Base-by-base conservation (phyloP, 2,113 vertebrate genomes). In the Baryphthengus martii region DNA sequence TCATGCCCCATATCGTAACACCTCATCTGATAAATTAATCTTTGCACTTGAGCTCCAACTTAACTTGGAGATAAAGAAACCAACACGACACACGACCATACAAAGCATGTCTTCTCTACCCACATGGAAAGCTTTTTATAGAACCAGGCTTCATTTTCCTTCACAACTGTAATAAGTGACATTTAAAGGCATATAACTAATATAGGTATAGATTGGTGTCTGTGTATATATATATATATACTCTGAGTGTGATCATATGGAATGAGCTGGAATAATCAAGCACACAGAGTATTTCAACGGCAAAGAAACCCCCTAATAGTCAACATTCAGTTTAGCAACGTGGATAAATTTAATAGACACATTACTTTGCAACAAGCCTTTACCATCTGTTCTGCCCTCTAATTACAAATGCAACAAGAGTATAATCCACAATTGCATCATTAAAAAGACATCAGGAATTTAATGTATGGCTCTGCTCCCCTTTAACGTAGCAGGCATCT, bases 361-460 rank as follows among this genome's bases (percentile, higher is more conserved):
- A 93, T 94, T 96, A 94, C 92, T 98, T 97, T 94, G 97, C 94
- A 98, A 96, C 81, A 97, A 97, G 95, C 55, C 91, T 97, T 97
- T 94, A 85, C 97, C 98, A 98, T 98, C 97, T 98, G 98, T 97
- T 96, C 42, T 31, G 49, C 93, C 96, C 94, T 97, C 97, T 97
- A 98, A 98, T 98, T 98, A 98, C 96, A 97, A 98, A 97, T 95
- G 96, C 97, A 98, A 97, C 96, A 97, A 95, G 95, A 98, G 96
- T 97, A 97, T 98, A 96, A 97, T 97, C 98, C 98, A 98, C 97
- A 97, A 97, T 86, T 97, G 97, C 96, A 97, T 97, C 96, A 98
- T 98, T 98, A 97, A 98, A 98, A 98, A 97, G 93, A 94, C 96
- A 98, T 98, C 97, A 97, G 96, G 96, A 97, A 97, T 96, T 97